Evolutionary conservation across 2,797 vertebrate species (phyloP).

Genomic region (Hozukius guyotensis): DNA sequence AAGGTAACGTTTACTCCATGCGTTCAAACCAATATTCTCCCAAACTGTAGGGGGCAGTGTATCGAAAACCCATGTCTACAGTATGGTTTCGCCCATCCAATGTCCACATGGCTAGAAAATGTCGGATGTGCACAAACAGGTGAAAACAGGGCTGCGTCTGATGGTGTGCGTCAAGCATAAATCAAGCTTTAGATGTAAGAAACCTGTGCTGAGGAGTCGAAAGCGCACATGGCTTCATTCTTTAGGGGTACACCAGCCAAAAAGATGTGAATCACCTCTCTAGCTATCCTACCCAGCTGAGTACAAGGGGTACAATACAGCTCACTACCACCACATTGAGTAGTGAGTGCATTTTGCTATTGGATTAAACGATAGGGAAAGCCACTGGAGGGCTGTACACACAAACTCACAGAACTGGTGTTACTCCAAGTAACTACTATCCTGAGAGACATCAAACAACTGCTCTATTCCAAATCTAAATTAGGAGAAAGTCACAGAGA

Average conservation of each 20-base stretch:
- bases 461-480: slow-evolving; percentile 12
- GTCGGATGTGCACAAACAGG: accelerated
- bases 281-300: background rate
- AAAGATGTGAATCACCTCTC: background rate
- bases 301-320: background rate
- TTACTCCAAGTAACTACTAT: background rate
- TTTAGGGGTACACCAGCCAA: background rate
- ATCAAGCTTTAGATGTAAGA: background rate
- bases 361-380: background rate
- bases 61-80: background rate
- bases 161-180: too few species aligned
- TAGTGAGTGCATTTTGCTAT: background rate
- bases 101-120: background rate
- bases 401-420: background rate
- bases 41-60: background rate
- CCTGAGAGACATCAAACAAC: slow-evolving; percentile 14
- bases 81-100: background rate
- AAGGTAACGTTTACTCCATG: background rate
- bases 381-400: background rate
- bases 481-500: slow-evolving; percentile 17
- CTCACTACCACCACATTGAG: background rate
- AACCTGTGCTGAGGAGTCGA: background rate
- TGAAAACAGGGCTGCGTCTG: background rate
- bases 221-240: background rate
- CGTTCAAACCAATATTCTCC: background rate